Conservation (phyloP, 2,113 vertebrate genomes). For the Marcusenius ussheri region DNA sequence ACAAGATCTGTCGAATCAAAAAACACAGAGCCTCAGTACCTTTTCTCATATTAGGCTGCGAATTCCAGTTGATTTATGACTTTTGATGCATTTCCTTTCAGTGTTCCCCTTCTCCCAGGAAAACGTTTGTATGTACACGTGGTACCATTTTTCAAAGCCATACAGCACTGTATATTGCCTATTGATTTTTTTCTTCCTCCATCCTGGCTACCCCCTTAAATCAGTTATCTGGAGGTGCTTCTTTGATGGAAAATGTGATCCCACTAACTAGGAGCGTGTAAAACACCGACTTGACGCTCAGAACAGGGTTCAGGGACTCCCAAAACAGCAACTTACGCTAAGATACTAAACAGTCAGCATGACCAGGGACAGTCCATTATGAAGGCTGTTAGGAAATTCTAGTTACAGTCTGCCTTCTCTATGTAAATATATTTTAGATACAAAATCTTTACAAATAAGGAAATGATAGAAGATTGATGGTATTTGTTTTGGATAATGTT, state of each 20-base stretch:
- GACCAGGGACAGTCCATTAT: background rate
- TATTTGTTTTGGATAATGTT: background rate
- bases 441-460: background rate
- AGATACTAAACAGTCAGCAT: background rate
- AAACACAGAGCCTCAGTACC: background rate
- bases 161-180: conserved; percentile 1
- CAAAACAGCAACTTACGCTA: background rate
- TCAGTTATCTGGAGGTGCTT: conserved; percentile 15
- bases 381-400: background rate
- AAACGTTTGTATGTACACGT: background rate
- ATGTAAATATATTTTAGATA: background rate
- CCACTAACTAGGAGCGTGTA: conserved; percentile 15
- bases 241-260: conserved; percentile 7
- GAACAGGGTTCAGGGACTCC: background rate
- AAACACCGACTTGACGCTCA: background rate
- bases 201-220: background rate
- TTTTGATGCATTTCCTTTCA: background rate
- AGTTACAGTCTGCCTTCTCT: background rate
- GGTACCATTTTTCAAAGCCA: conserved; percentile 2
- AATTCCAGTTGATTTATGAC: background rate
- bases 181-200: conserved; percentile 14
- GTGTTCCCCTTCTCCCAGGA: background rate
- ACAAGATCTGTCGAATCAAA: background rate
- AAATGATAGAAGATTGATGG: background rate
- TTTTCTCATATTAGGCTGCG: background rate